Percentiles rank a stretch among this genome's conserved stretches.
phyloP scores from a whole-genome alignment of 2,888 invertebrate species.

The Drosophila barbarae region DNA sequence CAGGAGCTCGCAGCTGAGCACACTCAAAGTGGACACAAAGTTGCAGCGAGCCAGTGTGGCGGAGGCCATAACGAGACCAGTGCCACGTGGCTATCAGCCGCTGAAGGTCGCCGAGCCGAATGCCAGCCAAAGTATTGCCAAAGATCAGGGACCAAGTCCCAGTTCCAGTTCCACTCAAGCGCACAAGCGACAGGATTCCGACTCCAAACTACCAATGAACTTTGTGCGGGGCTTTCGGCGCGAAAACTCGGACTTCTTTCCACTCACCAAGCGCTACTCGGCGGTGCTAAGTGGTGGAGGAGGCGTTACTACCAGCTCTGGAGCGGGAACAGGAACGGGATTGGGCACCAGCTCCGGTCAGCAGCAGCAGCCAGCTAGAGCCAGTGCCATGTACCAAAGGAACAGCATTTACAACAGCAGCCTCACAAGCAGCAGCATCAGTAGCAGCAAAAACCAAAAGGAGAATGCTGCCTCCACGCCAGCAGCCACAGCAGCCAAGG shows the following conservation, averaged over 20 bases:
- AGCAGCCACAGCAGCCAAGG: constrained; percentile 29
- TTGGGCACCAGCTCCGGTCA: background rate
- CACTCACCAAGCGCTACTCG: constrained; percentile 88
- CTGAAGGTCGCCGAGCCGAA: constrained; percentile 47
- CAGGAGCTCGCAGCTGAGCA: constrained; percentile 79
- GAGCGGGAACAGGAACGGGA: background rate
- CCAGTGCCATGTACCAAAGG: constrained; percentile 86
- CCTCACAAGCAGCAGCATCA: constrained; percentile 8
- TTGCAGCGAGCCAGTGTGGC: constrained; percentile 76
- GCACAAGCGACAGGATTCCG: constrained; percentile 87
- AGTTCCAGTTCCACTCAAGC: constrained; percentile 35
- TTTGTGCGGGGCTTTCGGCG: constrained; percentile 90
- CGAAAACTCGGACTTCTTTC: constrained; percentile 92
- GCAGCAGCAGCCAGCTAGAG: constrained; percentile 81
- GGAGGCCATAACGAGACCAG: constrained; percentile 71
- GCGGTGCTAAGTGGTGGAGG: constrained; percentile 82
- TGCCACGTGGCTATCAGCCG: constrained; percentile 72
- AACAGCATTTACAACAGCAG: constrained; percentile 80
- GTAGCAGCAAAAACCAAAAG: constrained; percentile 21
- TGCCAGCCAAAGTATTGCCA: constrained; percentile 58
- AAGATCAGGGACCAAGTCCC: constrained; percentile 53
- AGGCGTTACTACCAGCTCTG: constrained; percentile 11
- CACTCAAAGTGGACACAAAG: constrained; percentile 77
- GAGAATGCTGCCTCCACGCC: constrained; percentile 16
- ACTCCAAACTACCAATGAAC: constrained; percentile 85